Base-by-base conservation (phyloP, 2,113 vertebrate genomes). In the Silurus glanis region DNA sequence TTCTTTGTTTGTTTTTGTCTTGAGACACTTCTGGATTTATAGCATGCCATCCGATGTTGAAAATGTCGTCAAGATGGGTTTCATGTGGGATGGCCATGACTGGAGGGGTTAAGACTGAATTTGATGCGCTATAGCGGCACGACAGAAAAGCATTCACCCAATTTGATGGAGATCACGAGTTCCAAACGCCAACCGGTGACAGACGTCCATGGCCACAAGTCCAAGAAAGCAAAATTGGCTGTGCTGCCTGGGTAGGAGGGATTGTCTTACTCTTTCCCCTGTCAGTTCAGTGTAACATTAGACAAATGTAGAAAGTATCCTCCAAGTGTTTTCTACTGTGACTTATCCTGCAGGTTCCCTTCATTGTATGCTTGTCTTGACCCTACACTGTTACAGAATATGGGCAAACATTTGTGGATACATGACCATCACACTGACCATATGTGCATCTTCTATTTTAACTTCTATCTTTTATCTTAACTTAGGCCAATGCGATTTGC, bases 1-100 rank as follows among this genome's bases (percentile, higher is more conserved):
- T 45, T 83, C 66, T 72, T 83, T 83, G 6, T 55, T 51, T 56
- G 74, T 64, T 75, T 64, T 75, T 45, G 59, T 47, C 17, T 47
- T 67, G 49, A 45, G 21, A 82, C 69, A 75, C 14, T 64, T 5
- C 7, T 23, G 19, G 51, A 25, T 76, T 76, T 25, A 76, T 55
- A 53, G 14, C 49, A n/a, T n/a, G 8, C 19, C 49, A 51, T 49
- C 17, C 13, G 9, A 12, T 49, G 17, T 49, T 1, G 45, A 49
- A 49, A 74, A 74, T 74, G 4, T 37, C 37, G 37, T 37, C 37
- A 37, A 37, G 37, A 72, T 72, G 69, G 17, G 47, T 72, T 72
- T 21, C 19, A 47, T 9, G 17, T 49, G 45, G 45, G 71, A 71
- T 74, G 45, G 9, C 19, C 71, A 49, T 74, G 19, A 49, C 4